phyloP scores from a whole-genome alignment of 2,888 invertebrate species.

The Isoperla grammatica region DNA sequence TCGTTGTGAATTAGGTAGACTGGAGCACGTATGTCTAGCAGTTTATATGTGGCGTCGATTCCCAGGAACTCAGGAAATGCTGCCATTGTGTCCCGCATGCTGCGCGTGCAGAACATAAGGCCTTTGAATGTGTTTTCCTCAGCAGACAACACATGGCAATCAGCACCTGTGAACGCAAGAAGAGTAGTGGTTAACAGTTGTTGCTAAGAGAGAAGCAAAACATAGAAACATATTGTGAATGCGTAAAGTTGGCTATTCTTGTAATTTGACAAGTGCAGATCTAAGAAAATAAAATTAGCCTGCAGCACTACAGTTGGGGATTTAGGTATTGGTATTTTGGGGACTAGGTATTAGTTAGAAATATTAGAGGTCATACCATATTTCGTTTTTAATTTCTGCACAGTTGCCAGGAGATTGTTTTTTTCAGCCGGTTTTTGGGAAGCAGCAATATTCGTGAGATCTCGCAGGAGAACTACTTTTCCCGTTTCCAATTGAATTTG shows the following conservation, averaged over 20 bases:
- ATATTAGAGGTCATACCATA: background rate
- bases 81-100: conserved; percentile 27
- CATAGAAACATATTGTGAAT: too few relatives aligned
- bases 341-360: too few relatives aligned
- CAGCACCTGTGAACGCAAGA: conserved; percentile 6
- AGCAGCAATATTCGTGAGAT: background rate
- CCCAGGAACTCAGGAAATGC: conserved; percentile 30
- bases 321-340: too few relatives aligned
- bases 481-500: background rate
- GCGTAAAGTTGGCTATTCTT: too few relatives aligned
- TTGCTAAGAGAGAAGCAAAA: too few relatives aligned
- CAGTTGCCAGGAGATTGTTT: background rate
- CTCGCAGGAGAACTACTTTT: background rate
- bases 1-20: conserved; percentile 29
- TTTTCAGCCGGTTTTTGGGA: background rate
- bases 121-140: conserved; percentile 22
- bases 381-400: background rate
- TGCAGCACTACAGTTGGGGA: too few relatives aligned
- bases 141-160: conserved; percentile 15
- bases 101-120: conserved; percentile 22
- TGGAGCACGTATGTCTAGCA: conserved; percentile 28
- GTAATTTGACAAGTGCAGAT: too few relatives aligned
- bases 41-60: conserved; percentile 29
- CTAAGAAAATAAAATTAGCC: too few relatives aligned
- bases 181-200: too few relatives aligned